Conservation (phyloP, 2,888 invertebrate species). For the Eurois occulta region DNA sequence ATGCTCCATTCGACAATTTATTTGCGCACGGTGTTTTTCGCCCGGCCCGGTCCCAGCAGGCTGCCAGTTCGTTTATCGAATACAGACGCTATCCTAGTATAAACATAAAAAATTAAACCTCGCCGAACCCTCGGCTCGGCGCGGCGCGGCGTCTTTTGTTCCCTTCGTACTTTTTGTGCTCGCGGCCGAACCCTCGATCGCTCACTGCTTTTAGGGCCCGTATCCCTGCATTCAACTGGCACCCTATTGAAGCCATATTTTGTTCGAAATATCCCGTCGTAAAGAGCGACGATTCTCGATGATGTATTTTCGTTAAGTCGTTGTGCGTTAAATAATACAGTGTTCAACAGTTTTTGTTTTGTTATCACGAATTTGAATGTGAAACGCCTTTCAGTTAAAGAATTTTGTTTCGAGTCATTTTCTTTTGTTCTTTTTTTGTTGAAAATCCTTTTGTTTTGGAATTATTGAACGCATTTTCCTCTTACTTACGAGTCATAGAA, state of each 20-base stretch:
- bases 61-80: conserved; percentile 67
- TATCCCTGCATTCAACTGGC: conserved; percentile 75
- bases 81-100: conserved; percentile 66
- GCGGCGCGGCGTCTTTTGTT: conserved; percentile 65
- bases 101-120: conserved; percentile 83
- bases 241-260: conserved; percentile 80
- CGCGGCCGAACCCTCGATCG: conserved; percentile 69
- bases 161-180: conserved; percentile 85
- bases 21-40: conserved; percentile 60
- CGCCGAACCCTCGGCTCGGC: conserved; percentile 72
- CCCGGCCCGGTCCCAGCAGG: conserved; percentile 67
- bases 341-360: conserved; percentile 56
- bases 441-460: conserved; percentile 20
- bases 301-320: conserved; percentile 69
- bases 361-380: conserved; percentile 70
- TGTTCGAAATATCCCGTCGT: conserved; percentile 70
- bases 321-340: conserved; percentile 70
- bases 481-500: too few species aligned
- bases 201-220: conserved; percentile 75
- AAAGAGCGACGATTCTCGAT: conserved; percentile 67
- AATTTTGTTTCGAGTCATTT: conserved; percentile 49
- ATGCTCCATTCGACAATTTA: conserved; percentile 31
- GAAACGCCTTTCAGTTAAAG: conserved; percentile 46
- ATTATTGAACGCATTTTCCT: conserved; percentile 12
- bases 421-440: conserved; percentile 40